Evolutionary conservation across 2,113 vertebrate species (phyloP), one percentile per base, ranked within the genome.

Genomic region (Actenoides lindsayi): DNA sequence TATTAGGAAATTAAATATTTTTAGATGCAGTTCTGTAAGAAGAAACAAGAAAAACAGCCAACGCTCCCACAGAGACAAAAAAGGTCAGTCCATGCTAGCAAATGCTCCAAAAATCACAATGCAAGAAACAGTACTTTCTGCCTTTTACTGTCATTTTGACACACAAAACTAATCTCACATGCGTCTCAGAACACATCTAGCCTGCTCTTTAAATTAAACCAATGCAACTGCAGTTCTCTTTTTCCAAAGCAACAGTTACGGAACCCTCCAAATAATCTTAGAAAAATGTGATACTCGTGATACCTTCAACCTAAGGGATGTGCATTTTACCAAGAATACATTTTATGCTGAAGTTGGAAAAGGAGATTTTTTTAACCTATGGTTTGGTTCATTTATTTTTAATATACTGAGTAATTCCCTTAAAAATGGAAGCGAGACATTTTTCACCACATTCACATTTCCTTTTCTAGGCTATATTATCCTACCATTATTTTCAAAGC

Each of bases 11-110:
- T 35, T 1, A 87, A 24, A 5, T 78, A 69, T 90, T 95, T 93
- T 96, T 92, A 95, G 83, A 92, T 62, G 15, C 44, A 63, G 54
- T 41, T 93, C 85, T 86, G 37, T 54, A 91, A 62, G 16, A 78
- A 64, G 33, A 96, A 96, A 87, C 9, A 21, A 64, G 42, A 81
- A 95, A 83, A 85, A 60, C 18, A 84, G 68, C 9, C 79, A 73
- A n/a, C 2, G 1, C 16, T 82, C 46, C 60, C 86, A 68, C 6
- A 50, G 6, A 83, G 56, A 24, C 57, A 90, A 76, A 91, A 74
- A 4, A 4, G 0, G 54, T 54, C 69, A 83, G 13, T 23, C 33
- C 68, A 51, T 9, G n/a, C 13, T 6, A 86, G 31, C 13, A 92
- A 92, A 77, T 39, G 13, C 30, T 74, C 33, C 8, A 23, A 74